phyloP scores from a whole-genome alignment of 2,113 vertebrate genomes.

The Siphamia tubifer region DNA sequence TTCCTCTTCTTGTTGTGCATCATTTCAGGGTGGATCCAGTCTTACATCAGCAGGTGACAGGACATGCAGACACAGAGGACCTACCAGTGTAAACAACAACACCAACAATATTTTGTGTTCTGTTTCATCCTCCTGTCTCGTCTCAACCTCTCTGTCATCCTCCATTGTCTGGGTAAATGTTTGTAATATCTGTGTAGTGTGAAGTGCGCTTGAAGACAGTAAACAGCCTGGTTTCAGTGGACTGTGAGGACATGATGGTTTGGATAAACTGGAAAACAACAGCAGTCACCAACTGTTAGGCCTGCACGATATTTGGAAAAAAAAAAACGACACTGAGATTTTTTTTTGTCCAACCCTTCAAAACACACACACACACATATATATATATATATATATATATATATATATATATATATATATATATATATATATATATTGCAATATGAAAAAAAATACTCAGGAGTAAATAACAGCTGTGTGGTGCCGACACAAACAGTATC shows the following conservation, averaged over 20 bases:
- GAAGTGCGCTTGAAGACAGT: neutral
- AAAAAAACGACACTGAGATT: too few relatives aligned
- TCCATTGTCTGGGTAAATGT: conserved; percentile 39
- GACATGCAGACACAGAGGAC: conserved; percentile 12
- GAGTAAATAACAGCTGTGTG: too few relatives aligned
- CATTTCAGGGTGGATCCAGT: conserved; percentile 34
- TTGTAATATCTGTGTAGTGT: conserved; percentile 27
- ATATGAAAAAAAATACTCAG: too few relatives aligned
- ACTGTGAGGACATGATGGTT: conserved; percentile 17
- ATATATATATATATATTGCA: too few relatives aligned
- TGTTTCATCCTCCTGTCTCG: neutral
- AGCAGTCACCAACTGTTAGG: too few relatives aligned
- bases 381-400: too few relatives aligned
- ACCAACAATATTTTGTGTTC: conserved; percentile 13
- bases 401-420: too few relatives aligned
- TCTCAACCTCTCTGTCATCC: conserved; percentile 13
- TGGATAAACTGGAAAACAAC: too few relatives aligned
- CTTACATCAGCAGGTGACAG: conserved; percentile 38
- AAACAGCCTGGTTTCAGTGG: conserved; percentile 27
- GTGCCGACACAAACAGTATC: too few relatives aligned
- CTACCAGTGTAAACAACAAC: conserved; percentile 18
- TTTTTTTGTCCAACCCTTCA: too few relatives aligned
- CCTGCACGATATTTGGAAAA: too few relatives aligned
- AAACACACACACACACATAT: too few relatives aligned
- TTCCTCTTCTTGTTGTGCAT: conserved; percentile 36